Evolutionary conservation across 1,140 invertebrate genomes (phyloP).

Genomic region (Macrosteles quadrilineatus): DNA sequence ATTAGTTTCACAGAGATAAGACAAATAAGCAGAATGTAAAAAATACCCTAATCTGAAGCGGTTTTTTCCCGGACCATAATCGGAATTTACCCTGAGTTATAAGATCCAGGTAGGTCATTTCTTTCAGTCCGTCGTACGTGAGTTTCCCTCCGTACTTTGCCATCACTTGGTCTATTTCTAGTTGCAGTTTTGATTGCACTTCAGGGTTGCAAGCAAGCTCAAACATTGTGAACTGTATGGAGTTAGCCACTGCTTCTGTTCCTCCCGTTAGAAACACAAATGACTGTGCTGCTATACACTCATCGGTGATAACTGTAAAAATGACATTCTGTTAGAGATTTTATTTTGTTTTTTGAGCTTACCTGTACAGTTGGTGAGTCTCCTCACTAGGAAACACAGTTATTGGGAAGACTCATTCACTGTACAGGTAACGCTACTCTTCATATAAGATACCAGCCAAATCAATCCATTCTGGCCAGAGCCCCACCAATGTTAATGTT

Average conservation of each 20-base stretch:
- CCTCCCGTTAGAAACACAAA: conserved; percentile 56
- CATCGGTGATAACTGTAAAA: conserved; percentile 45
- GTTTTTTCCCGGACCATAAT: not conserved
- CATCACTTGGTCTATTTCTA: conserved; percentile 55
- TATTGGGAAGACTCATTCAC: too few relatives aligned
- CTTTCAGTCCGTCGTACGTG: conserved; percentile 55
- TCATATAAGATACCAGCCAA: too few relatives aligned
- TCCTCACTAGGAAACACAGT: too few relatives aligned
- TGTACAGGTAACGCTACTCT: too few relatives aligned
- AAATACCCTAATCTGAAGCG: not conserved
- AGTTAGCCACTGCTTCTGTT: conserved; percentile 58
- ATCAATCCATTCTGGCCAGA: too few relatives aligned
- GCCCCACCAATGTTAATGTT: too few relatives aligned
- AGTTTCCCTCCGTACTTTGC: not conserved
- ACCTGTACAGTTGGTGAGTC: too few relatives aligned
- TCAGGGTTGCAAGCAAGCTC: conserved; percentile 57
- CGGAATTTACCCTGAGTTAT: conserved; percentile 51
- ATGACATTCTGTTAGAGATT: too few relatives aligned
- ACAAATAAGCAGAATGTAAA: too few relatives aligned
- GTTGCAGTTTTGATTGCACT: conserved; percentile 58
- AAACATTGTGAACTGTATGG: conserved; percentile 52
- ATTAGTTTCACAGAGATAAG: too few relatives aligned
- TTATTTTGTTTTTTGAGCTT: too few relatives aligned
- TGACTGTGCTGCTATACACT: conserved; percentile 32
- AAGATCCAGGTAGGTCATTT: conserved; percentile 57